A percentile compares a stretch with the other conserved stretches of the same genome.
phyloP scores from a whole-genome alignment of 2,797 vertebrate genomes.

The Sebastolobus altivelis region DNA sequence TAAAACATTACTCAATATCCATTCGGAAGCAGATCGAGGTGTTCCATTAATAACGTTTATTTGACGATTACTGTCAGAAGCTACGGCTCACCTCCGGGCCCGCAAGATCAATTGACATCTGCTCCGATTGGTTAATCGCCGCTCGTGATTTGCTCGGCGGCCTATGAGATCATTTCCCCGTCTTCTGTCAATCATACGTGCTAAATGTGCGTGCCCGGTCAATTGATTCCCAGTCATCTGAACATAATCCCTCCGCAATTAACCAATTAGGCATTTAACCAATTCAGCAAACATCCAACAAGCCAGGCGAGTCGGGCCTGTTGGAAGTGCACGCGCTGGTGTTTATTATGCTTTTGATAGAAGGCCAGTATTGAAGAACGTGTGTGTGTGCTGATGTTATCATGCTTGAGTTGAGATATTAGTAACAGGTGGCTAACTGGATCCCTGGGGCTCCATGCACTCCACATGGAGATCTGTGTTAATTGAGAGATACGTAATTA shows the following conservation, averaged over 20 bases:
- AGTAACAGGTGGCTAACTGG: constrained; percentile 80
- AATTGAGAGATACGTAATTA: constrained; percentile 79
- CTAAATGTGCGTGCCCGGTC: constrained; percentile 60
- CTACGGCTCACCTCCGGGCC: constrained; percentile 34
- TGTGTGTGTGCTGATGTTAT: constrained; percentile 46
- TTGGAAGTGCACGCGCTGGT: neutral
- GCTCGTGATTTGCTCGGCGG: constrained; percentile 28
- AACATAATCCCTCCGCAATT: constrained; percentile 79
- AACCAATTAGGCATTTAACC: constrained; percentile 81
- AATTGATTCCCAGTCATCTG: constrained; percentile 80
- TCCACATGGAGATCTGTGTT: constrained; percentile 71
- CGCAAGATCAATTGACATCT: constrained; percentile 61
- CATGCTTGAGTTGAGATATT: constrained; percentile 73
- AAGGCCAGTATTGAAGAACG: constrained; percentile 39
- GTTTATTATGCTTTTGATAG: constrained; percentile 49
- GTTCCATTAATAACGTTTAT: constrained; percentile 45
- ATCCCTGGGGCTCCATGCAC: constrained; percentile 69
- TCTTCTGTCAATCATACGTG: constrained; percentile 69
- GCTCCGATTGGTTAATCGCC: constrained; percentile 67
- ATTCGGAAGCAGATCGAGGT: constrained; percentile 7
- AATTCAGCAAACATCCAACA: constrained; percentile 74
- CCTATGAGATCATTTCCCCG: constrained; percentile 50
- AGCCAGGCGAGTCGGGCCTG: constrained; percentile 33
- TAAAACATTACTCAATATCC: constrained; percentile 26
- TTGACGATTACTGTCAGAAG: constrained; percentile 47